Conservation (phyloP, 2,797 vertebrate species). For the Clarias platycephalus region DNA sequence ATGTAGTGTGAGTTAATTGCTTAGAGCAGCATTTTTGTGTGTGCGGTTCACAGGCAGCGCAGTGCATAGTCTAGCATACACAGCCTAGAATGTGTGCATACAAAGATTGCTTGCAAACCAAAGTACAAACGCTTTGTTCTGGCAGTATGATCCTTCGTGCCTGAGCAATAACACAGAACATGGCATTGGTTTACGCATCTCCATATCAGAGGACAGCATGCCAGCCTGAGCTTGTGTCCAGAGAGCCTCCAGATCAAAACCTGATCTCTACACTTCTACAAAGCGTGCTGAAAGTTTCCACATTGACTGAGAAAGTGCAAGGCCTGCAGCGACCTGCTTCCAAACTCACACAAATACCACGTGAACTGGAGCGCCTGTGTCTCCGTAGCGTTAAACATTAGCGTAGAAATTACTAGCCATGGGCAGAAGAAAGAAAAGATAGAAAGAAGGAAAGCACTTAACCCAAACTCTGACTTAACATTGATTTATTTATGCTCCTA, state of each 20-base stretch:
- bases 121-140: conserved; percentile 39
- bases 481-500: conserved; percentile 16
- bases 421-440: background rate
- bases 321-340: conserved; percentile 39
- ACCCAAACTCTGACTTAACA: conserved; percentile 7
- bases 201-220: conserved; percentile 35
- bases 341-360: conserved; percentile 21
- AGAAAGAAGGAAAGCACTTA: conserved; percentile 11
- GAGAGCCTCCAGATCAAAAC: conserved; percentile 59
- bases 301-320: conserved; percentile 1
- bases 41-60: background rate
- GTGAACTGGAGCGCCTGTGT: background rate
- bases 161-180: conserved; percentile 41
- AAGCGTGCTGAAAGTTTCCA: conserved; percentile 38
- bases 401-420: background rate
- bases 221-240: conserved; percentile 52
- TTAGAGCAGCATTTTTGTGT: background rate
- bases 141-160: conserved; percentile 49
- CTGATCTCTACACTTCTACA: conserved; percentile 41
- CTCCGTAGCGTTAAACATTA: background rate
- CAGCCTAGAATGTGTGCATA: background rate
- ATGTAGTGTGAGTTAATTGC: background rate
- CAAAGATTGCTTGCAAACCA: conserved; percentile 10
- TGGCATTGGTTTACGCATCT: conserved; percentile 37
- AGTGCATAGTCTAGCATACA: background rate